phyloP scores from a whole-genome alignment of 2,888 invertebrate genomes.

The Blastobasis adustella region DNA sequence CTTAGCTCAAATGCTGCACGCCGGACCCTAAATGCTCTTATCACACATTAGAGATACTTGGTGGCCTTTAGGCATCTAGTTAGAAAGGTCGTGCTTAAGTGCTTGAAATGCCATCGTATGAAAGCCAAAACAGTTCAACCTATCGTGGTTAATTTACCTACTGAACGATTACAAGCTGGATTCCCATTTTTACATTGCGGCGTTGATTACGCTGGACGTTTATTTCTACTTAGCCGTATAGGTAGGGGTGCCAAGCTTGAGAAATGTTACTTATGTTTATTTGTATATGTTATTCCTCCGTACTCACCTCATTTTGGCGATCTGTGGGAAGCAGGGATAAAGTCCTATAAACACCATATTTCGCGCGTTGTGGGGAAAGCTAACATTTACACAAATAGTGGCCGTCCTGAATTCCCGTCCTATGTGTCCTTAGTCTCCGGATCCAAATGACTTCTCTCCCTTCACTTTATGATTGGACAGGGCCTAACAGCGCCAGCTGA shows the following conservation, averaged over 20 bases:
- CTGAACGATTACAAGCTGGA: conserved; percentile 12
- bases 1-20: conserved; percentile 2
- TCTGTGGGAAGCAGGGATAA: conserved; percentile 11
- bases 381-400: background rate
- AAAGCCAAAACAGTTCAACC: conserved; percentile 7
- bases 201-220: conserved; percentile 20
- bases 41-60: conserved; percentile 1
- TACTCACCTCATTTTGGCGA: conserved; percentile 15
- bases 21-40: conserved; percentile 2
- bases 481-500: conserved; percentile 11
- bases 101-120: conserved; percentile 11
- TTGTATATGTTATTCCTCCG: conserved; percentile 14
- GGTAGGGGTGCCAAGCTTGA: conserved; percentile 15
- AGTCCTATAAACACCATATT: conserved; percentile 7
- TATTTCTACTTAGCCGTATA: conserved; percentile 15
- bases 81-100: conserved; percentile 4
- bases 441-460: background rate
- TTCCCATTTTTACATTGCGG: conserved; percentile 17
- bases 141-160: conserved; percentile 17
- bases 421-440: too few relatives aligned
- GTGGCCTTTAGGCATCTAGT: conserved; percentile 15
- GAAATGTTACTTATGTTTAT: conserved; percentile 19
- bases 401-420: conserved; percentile 3
- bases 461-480: background rate
- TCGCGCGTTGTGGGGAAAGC: conserved; percentile 1